These are phyloP conservation scores for Bovichtus variegatus DNA, from an alignment of 2,797 vertebrate species.

Conservation along the genomic window DNA sequence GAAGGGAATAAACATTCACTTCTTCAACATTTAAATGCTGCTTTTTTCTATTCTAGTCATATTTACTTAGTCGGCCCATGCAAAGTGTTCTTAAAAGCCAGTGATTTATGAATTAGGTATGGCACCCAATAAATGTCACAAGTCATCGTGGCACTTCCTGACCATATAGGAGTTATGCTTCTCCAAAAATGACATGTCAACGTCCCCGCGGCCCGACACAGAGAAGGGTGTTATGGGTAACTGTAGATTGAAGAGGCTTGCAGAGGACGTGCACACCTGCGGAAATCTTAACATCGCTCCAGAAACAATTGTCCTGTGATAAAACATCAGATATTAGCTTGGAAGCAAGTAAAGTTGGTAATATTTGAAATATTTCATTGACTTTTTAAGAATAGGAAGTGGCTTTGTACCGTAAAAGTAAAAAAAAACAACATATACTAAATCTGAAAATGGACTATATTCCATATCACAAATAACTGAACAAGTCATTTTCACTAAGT, in stretches of 20 bases:
- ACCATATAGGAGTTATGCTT: too few relatives aligned
- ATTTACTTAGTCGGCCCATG: background rate
- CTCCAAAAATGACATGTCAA: too few relatives aligned
- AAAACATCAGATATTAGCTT: background rate
- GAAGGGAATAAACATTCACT: background rate
- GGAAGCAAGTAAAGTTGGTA: background rate
- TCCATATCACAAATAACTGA: background rate
- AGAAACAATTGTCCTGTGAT: background rate
- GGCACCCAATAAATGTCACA: slow-evolving; percentile 13
- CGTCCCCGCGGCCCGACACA: background rate
- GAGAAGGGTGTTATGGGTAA: background rate
- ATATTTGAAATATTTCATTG: background rate
- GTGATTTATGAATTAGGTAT: slow-evolving; percentile 24
- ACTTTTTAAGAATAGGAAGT: background rate
- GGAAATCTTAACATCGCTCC: background rate
- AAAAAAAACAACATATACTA: background rate
- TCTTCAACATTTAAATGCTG: background rate
- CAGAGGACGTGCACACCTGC: background rate
- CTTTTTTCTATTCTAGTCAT: too few relatives aligned
- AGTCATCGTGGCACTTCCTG: background rate
- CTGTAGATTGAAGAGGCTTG: background rate
- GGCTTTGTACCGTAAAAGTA: fast-evolving
- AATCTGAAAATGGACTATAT: background rate
- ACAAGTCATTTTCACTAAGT: too few relatives aligned
- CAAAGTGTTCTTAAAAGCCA: slow-evolving; percentile 23